Evolutionary conservation across 2,888 invertebrate genomes (phyloP), one percentile per base, ranked within the genome.

Genomic region (Leucophenga montana): DNA sequence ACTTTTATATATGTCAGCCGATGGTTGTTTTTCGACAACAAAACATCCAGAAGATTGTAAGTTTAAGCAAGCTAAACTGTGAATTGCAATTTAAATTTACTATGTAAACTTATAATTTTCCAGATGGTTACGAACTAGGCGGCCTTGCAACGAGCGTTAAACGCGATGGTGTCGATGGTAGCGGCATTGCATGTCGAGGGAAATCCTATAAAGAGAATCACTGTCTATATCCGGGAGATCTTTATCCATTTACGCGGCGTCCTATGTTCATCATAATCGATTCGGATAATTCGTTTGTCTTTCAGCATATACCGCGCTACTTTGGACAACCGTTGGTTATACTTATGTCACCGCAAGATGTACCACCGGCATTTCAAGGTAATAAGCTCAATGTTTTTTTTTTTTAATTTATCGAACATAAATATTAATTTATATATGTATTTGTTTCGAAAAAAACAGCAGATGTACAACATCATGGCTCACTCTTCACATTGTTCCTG

Each of bases 281-380:
- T 89, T 97, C 97, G 77, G 96, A 97, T 90, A 98, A 97, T 90
- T 97, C 97, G 85, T 94, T 94, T 88, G 95, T 95, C 77, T 97
- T 96, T 90, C 94, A 96, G 91, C 94, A 95, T 87, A 94, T 98
- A 86, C 97, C 97, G 65, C 92, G 93, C 75, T 93, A 95, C 87
- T 98, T 98, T 89, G 97, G 97, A 31, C 97, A 97, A 88, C 97
- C 98, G 6, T 90, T 98, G 77, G 94, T 98, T 74, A 93, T 97
- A 75, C 91, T 98, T 48, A 95, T 97, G 94, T 97, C 98, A 67
- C 97, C 98, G 6, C 93, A 96, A 89, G 96, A 97, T 87, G 92
- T 95, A 74, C 97, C 97, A 72, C 90, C 94, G 70, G 93, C 93
- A 73, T 94, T 96, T 87, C 94, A 94, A 90, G 94, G 96, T 95